Conservation (phyloP, 2,113 vertebrate genomes). For the Cyprichromis sp. region DNA sequence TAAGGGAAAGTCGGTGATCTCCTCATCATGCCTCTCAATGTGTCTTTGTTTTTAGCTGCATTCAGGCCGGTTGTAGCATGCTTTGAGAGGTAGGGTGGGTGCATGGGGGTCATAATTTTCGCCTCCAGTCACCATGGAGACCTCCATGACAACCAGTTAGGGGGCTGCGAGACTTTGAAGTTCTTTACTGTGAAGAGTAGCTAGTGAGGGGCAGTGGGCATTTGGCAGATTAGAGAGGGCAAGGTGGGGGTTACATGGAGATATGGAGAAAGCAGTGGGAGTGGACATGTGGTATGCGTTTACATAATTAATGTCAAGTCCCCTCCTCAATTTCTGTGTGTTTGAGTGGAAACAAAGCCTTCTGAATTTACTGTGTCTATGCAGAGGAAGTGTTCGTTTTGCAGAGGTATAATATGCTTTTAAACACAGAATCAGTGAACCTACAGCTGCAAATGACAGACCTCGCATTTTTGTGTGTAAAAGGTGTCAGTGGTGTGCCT, state of each 20-base stretch:
- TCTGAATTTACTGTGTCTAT: neutral
- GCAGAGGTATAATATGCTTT: neutral
- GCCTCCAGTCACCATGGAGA: conserved; percentile 59
- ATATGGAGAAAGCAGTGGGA: neutral
- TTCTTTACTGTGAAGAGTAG: neutral
- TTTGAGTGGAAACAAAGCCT: neutral
- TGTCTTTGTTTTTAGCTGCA: conserved; percentile 21
- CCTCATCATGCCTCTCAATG: neutral
- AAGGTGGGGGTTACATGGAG: neutral
- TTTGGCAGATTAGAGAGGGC: neutral
- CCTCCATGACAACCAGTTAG: conserved; percentile 52
- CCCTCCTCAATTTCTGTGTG: neutral
- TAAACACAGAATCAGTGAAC: neutral
- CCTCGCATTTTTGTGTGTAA: neutral
- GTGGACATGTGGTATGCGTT: neutral
- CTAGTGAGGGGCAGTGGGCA: neutral
- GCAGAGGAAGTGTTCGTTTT: neutral
- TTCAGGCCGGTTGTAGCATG: conserved; percentile 32
- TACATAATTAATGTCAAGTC: neutral
- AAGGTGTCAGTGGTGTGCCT: neutral
- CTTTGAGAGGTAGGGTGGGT: conserved; percentile 24
- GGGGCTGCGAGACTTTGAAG: conserved; percentile 36
- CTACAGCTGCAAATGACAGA: neutral
- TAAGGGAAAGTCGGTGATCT: neutral
- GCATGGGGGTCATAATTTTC: conserved; percentile 36